Evolutionary conservation across 2,888 invertebrate species (phyloP).

Genomic region (Strigamia transsilvanica): DNA sequence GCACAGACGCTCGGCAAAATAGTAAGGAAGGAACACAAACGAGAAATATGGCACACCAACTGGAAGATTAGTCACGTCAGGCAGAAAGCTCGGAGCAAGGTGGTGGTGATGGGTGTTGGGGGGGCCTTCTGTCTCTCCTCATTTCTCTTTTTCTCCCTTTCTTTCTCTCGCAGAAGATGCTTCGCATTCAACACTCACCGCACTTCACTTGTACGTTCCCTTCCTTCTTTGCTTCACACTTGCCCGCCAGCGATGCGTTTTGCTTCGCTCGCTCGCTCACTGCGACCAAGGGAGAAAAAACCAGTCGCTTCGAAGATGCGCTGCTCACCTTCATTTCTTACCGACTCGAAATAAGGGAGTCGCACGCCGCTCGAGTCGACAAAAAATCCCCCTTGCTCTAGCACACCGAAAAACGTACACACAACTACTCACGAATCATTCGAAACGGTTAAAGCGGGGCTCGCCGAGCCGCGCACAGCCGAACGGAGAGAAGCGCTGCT

Average conservation of each 20-base stretch:
- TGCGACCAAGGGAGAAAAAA: background rate
- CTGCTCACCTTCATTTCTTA: constrained; percentile 32
- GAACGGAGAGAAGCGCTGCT: constrained; percentile 5
- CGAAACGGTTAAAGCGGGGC: background rate
- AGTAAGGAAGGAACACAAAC: constrained; percentile 14
- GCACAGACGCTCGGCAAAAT: constrained; percentile 34
- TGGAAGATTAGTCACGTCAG: constrained; percentile 42
- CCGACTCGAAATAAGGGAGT: background rate
- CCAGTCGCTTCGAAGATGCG: background rate
- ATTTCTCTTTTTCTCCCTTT: constrained; percentile 17
- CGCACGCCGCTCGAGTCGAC: background rate
- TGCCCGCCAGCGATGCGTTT: background rate
- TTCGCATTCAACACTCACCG: constrained; percentile 23
- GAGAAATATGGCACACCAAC: constrained; percentile 35
- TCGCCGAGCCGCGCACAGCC: background rate
- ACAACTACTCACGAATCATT: constrained; percentile 1
- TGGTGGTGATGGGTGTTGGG: constrained; percentile 33
- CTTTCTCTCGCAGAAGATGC: constrained; percentile 12
- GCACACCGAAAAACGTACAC: background rate
- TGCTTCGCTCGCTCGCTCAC: background rate
- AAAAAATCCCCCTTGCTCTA: background rate
- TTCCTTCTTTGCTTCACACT: background rate
- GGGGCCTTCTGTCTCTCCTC: constrained; percentile 30
- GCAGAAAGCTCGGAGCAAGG: constrained; percentile 37
- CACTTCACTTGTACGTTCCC: background rate